phyloP scores from a whole-genome alignment of 2,113 vertebrate genomes.

The Telmatochromis sp. region DNA sequence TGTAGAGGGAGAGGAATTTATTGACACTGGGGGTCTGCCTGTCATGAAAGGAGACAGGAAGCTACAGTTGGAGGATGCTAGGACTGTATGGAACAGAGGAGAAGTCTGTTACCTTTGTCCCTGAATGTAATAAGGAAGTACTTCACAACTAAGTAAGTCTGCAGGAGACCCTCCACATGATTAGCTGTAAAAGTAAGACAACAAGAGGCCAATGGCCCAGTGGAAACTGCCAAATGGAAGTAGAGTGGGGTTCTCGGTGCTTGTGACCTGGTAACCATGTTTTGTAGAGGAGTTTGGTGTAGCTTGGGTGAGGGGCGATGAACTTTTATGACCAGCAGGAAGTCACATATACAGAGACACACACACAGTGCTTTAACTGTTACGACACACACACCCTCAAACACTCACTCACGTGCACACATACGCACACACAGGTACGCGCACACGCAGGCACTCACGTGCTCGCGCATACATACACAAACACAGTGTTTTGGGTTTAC shows the following conservation, averaged over 20 bases:
- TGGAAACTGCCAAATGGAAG: background rate
- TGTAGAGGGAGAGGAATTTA: background rate
- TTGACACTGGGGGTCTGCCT: background rate
- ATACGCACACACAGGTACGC: background rate
- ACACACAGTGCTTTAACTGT: background rate
- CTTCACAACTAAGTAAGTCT: background rate
- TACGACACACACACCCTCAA: background rate
- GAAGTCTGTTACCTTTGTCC: background rate
- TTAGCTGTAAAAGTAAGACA: background rate
- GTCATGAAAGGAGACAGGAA: background rate
- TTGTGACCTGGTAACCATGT: background rate
- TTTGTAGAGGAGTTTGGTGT: background rate
- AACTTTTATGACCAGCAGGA: background rate
- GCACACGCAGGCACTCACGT: background rate
- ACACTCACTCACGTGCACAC: background rate
- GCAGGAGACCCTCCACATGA: background rate
- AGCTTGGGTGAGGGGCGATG: background rate
- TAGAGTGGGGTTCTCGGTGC: background rate
- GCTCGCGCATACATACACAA: background rate
- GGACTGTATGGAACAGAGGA: background rate
- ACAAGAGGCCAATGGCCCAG: background rate
- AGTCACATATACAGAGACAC: background rate
- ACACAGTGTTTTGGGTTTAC: background rate
- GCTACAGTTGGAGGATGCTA: background rate
- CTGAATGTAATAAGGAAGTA: background rate